A percentile compares a stretch with the other conserved stretches of the same genome.
Evolutionary conservation across 2,888 invertebrate species (phyloP).

Genomic region (Cheiracanthium punctorium): DNA sequence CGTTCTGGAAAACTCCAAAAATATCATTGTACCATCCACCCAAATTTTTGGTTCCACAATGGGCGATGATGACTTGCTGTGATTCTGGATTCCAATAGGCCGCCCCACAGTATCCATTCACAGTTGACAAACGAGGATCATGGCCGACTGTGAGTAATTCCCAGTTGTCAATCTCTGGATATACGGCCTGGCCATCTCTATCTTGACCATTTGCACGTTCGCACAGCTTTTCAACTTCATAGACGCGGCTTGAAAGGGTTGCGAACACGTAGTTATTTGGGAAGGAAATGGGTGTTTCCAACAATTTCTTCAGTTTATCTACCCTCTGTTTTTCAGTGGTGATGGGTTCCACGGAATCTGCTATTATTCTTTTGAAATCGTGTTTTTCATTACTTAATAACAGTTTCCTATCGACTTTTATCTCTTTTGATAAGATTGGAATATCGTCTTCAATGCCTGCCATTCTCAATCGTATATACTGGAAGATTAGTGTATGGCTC

Average conservation of each 20-base stretch:
- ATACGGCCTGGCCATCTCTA: not conserved
- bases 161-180: not conserved
- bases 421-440: no score
- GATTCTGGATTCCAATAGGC: conserved; percentile 3
- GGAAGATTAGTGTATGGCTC: no score
- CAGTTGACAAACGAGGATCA: not conserved
- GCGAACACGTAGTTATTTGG: no score
- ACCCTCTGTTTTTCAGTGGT: no score
- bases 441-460: no score
- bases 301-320: no score
- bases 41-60: conserved; percentile 22
- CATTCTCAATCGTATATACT: no score
- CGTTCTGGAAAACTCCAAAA: not conserved
- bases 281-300: not conserved
- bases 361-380: no score
- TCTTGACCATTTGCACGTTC: not conserved
- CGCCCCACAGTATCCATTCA: not conserved
- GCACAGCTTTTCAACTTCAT: not conserved
- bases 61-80: conserved; percentile 6
- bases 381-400: no score
- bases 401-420: no score
- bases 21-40: not conserved
- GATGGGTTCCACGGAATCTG: no score
- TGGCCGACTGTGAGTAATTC: not conserved
- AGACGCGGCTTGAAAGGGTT: not conserved